These are phyloP conservation scores for Agrotis clavis DNA, from an alignment of 2,888 invertebrate species.

Conservation along the genomic window DNA sequence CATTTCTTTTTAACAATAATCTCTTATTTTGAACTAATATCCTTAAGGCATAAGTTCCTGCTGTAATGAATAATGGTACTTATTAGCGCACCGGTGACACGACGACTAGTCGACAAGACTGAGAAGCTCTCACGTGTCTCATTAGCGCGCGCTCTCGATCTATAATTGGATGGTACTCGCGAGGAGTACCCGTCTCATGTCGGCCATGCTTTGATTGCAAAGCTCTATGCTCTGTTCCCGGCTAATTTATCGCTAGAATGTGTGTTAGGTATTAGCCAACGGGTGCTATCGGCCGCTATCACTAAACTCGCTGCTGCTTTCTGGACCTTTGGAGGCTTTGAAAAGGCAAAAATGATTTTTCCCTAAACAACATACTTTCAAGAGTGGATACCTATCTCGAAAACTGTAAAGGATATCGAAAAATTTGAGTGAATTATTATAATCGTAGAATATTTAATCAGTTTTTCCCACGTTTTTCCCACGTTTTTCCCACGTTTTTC, in stretches of 20 bases:
- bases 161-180: conserved; percentile 37
- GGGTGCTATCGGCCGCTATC: not conserved
- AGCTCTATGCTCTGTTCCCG: not conserved
- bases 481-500: no score
- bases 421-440: no score
- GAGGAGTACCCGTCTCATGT: not conserved
- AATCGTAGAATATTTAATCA: no score
- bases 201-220: not conserved
- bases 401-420: no score
- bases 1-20: not conserved
- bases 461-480: no score
- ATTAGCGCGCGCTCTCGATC: conserved; percentile 11
- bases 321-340: no score
- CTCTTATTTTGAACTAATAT: no score
- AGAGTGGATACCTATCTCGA: no score
- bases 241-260: no score
- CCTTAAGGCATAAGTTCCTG: not conserved
- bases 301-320: no score
- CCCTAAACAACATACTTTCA: no score
- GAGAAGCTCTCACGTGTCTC: conserved; percentile 16
- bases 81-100: not conserved
- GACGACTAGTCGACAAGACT: not conserved
- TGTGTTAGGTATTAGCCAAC: not conserved
- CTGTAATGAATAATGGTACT: not conserved
- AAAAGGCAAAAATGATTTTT: no score